phyloP scores from a whole-genome alignment of 2,888 invertebrate genomes.

The Sarcophaga caerulescens region DNA sequence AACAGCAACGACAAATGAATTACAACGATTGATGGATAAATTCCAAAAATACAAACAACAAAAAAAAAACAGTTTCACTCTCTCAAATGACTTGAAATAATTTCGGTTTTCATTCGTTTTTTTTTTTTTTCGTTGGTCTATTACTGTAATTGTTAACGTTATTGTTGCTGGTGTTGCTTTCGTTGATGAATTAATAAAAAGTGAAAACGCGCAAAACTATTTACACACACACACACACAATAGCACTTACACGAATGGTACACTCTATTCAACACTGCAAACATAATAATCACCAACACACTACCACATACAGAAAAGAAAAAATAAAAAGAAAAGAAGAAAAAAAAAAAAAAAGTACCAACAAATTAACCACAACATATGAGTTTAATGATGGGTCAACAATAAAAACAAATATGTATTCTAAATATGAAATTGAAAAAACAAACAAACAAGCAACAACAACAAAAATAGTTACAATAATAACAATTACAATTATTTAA shows the following conservation, averaged over 20 bases:
- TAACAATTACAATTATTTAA: conserved; percentile 46
- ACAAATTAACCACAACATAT: background rate
- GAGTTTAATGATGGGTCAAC: background rate
- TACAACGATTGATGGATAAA: conserved; percentile 53
- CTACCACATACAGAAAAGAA: background rate
- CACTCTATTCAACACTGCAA: background rate
- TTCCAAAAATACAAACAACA: conserved; percentile 36
- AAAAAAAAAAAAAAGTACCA: background rate
- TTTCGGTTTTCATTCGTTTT: background rate
- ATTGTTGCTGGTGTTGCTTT: conserved; percentile 5
- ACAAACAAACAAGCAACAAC: conserved; percentile 9
- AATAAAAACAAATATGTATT: conserved; percentile 10
- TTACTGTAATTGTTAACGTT: too few species aligned
- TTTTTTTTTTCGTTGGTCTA: conserved; percentile 5
- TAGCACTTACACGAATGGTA: background rate
- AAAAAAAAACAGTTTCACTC: conserved; percentile 55
- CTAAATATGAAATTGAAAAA: conserved; percentile 34
- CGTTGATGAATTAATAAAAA: conserved; percentile 66
- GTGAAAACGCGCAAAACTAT: conserved; percentile 62
- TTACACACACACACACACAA: conserved; percentile 11
- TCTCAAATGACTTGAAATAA: conserved; percentile 30
- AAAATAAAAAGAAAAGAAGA: background rate
- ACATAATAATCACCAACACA: conserved; percentile 17
- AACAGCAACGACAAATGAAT: conserved; percentile 42
- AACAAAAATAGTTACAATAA: conserved; percentile 49